Evolutionary conservation across 2,797 vertebrate genomes (phyloP), one percentile per base, ranked within the genome.

Genomic region (Sebastes itinus): DNA sequence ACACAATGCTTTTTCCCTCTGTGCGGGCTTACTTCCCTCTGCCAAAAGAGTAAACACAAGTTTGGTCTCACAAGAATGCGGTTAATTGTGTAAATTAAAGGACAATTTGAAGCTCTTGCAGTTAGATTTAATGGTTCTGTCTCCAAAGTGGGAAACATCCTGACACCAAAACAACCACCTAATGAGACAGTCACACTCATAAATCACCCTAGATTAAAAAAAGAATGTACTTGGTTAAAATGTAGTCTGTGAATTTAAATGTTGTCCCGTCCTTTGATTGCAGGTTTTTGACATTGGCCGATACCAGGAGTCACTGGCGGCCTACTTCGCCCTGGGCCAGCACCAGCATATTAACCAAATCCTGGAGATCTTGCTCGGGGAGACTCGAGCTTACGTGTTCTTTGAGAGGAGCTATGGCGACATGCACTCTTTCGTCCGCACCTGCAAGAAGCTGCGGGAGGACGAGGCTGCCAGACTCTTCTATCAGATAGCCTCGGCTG

Each of bases 301-400:
- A 88, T 99, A 99, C 95, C 98, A 99, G 95, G 98, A 99, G 92
- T 97, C 98, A 12, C 90, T 99, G 94, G 98, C 98, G 56, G 98
- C 98, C 74, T 99, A 99, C 95, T 99, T 99, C 80, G 97, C 97
- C 91, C 95, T 99, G 94, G 97, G 97, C 84, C 96, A 96, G 4
- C 98, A 99, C 91, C 97, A 97, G 95, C 97, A 99, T 94, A 99
- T 99, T 93, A 99, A 99, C 96, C 98, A 99, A 94, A 98, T 99
- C 94, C 96, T 97, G 77, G 98, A 99, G 93, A 97, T 99, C 87
- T 92, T 99, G 92, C 96, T 99, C 67, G 98, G 98, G 78, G 98
- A 99, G 91, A 97, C 97, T 71, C 96, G 97, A 85, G 98, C 98
- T 0, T 99, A 99, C n/a, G 98, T 98, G 87, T 99, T 99, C 95